These are phyloP conservation scores for Luffia ferchaultella DNA, from an alignment of 2,888 invertebrate genomes.

Conservation along the genomic window DNA sequence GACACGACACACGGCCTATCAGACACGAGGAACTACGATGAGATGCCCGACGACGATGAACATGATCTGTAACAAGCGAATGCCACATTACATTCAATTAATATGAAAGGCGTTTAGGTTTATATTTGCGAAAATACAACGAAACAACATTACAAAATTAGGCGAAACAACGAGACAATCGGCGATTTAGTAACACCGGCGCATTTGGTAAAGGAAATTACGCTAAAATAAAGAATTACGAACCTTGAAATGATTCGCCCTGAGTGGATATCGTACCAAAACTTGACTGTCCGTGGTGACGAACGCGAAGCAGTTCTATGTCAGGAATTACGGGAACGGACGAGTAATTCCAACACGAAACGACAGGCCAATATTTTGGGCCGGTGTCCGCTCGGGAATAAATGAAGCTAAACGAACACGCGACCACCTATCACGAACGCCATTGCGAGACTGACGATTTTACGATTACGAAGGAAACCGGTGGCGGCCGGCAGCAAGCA, in stretches of 20 bases:
- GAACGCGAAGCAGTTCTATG: slow-evolving; percentile 38
- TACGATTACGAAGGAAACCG: slow-evolving; percentile 35
- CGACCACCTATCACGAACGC: slow-evolving; percentile 54
- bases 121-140: slow-evolving; percentile 24
- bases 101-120: slow-evolving; percentile 19
- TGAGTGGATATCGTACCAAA: slow-evolving; percentile 68
- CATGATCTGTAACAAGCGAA: slow-evolving; percentile 60
- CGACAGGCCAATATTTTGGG: slow-evolving; percentile 66
- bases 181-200: slow-evolving; percentile 36
- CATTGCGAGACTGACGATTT: slow-evolving; percentile 58
- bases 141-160: slow-evolving; percentile 40
- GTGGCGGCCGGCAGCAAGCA: slow-evolving; percentile 56
- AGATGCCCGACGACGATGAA: slow-evolving; percentile 36
- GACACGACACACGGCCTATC: slow-evolving; percentile 25
- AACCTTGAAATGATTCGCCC: slow-evolving; percentile 65
- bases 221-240: slow-evolving; percentile 49
- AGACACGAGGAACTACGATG: slow-evolving; percentile 51
- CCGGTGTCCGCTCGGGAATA: slow-evolving; percentile 66
- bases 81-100: slow-evolving; percentile 18
- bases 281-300: slow-evolving; percentile 58
- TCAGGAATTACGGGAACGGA: slow-evolving; percentile 51
- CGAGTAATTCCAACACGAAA: slow-evolving; percentile 56
- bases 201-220: slow-evolving; percentile 58
- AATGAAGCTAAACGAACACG: slow-evolving; percentile 55
- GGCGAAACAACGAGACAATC: slow-evolving; percentile 38